Conservation (phyloP, 2,797 vertebrate species). For the Sebastes minor region DNA sequence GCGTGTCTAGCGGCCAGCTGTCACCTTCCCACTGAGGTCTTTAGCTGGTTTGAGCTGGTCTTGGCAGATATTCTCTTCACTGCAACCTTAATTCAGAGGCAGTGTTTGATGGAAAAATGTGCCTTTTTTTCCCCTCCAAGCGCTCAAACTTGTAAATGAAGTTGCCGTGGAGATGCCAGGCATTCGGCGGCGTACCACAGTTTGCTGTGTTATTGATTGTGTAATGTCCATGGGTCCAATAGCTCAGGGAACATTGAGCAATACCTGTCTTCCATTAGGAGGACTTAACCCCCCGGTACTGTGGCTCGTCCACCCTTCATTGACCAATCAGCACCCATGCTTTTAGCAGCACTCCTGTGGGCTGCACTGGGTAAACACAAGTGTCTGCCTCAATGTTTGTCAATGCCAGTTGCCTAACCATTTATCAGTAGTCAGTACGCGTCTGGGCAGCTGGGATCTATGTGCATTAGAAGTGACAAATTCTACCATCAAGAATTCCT, state of each 20-base stretch:
- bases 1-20: constrained; percentile 65
- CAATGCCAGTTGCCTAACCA: constrained; percentile 82
- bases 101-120: constrained; percentile 16
- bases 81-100: constrained; percentile 22
- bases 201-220: constrained; percentile 58
- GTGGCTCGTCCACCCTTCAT: constrained; percentile 71
- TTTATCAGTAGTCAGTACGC: constrained; percentile 83
- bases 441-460: constrained; percentile 77
- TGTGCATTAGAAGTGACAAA: constrained; percentile 57
- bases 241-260: constrained; percentile 78
- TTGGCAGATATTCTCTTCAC: constrained; percentile 28
- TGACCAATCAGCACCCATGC: constrained; percentile 83
- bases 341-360: constrained; percentile 81
- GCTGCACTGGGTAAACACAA: constrained; percentile 81
- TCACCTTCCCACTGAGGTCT: constrained; percentile 73
- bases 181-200: constrained; percentile 26
- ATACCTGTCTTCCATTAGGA: constrained; percentile 75
- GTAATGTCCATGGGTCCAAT: constrained; percentile 55
- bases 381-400: constrained; percentile 84
- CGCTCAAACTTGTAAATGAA: constrained; percentile 1
- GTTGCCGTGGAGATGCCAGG: constrained; percentile 42
- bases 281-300: constrained; percentile 54
- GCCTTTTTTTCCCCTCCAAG: neutral
- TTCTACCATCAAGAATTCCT: constrained; percentile 8
- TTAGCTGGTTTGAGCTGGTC: constrained; percentile 71